Base-by-base conservation (phyloP, 2,797 vertebrate genomes). In the Spatula versicolor region DNA sequence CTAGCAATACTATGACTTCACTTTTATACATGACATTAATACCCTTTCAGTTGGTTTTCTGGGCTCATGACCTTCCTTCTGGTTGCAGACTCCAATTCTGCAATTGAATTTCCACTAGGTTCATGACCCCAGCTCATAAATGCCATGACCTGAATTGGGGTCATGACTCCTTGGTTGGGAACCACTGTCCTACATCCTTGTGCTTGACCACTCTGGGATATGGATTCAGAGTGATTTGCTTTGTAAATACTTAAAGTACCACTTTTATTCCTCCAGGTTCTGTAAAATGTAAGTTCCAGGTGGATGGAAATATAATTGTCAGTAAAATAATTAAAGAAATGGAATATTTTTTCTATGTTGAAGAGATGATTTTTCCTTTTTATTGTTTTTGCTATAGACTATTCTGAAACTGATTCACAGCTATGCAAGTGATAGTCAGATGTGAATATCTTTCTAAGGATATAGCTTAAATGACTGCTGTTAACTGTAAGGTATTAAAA, bases 401-500 rank as follows among this genome's bases (percentile, higher is more conserved):
- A 21, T 77, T 94, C 88, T 93, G 93, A 91, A 93, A 77, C 58
- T 75, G 63, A 82, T 81, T 95, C 78, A 74, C 68, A 83, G 16
- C 69, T 83, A 66, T 86, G 72, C 60, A 77, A 56, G 68, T 21
- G 46, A 63, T 79, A 68, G 35, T 68, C 73, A 69, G 41, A 90
- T 76, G 52, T 74, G 46, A 94, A 39, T 86, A 69, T 58, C 93
- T 96, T 66, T 66, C 45, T 94, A 10, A 58, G 20, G 54, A 54
- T 78, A 43, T 74, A 91, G 21, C 79, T 96, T 90, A 94, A 92
- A 96, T 86, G 25, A 78, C 66, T 95, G 41, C 15, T 21, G 83
- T 92, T 60, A 88, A 71, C n/a, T 76, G 48, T 88, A 86, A 94
- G 66, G 75, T 75, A 35, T 83, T 88, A 92, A 86, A 84, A 82